These are phyloP conservation scores for Eucera pruinosa DNA, from an alignment of 2,888 invertebrate genomes.

Conservation along the genomic window DNA sequence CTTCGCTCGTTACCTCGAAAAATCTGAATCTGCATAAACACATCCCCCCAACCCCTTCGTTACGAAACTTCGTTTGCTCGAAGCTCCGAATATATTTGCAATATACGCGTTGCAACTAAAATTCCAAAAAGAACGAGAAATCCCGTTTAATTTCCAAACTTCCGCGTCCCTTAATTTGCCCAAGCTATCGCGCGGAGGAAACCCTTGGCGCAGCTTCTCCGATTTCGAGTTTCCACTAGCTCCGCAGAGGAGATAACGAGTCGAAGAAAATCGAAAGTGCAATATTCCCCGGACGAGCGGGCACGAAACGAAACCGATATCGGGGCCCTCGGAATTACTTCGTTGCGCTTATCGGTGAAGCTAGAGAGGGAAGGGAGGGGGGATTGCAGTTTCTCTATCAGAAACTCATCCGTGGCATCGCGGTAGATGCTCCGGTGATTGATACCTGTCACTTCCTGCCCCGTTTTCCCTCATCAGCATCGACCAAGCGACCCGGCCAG, in stretches of 20 bases:
- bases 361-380: background rate
- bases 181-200: background rate
- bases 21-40: too few species aligned
- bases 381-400: conserved; percentile 65
- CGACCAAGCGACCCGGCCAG: conserved; percentile 69
- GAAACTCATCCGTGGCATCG: conserved; percentile 59
- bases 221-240: too few species aligned
- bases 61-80: too few species aligned
- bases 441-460: conserved; percentile 77
- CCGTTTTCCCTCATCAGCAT: conserved; percentile 80
- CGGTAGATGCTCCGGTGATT: conserved; percentile 70
- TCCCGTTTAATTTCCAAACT: too few species aligned
- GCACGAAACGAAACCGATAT: conserved; percentile 11
- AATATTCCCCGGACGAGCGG: background rate
- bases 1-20: too few species aligned
- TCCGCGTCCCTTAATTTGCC: background rate
- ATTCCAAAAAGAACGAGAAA: too few species aligned
- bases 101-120: too few species aligned
- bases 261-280: conserved; percentile 17
- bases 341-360: conserved; percentile 29
- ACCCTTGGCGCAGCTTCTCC: background rate
- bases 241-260: conserved; percentile 1
- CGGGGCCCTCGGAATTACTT: conserved; percentile 32
- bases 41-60: too few species aligned
- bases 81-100: too few species aligned